These are phyloP conservation scores for Troilus luridus DNA, from an alignment of 2,888 invertebrate species.

Conservation along the genomic window DNA sequence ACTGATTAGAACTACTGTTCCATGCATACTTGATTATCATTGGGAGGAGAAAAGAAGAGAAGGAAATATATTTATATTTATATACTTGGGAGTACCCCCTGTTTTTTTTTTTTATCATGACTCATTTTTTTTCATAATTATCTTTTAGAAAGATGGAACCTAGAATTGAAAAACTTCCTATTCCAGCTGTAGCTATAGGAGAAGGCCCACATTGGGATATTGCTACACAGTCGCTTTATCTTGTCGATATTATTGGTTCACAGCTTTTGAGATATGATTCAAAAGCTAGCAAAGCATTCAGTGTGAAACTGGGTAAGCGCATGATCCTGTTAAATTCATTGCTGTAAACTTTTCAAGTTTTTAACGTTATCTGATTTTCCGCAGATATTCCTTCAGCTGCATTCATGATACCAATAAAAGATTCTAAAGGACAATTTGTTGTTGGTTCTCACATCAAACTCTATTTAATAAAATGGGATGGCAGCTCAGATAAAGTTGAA, in stretches of 20 bases:
- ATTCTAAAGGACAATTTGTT: conserved; percentile 73
- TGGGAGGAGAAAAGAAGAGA: too few relatives aligned
- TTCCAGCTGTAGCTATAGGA: not conserved
- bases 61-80: too few relatives aligned
- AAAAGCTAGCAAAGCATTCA: conserved; percentile 4
- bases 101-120: not conserved
- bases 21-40: too few relatives aligned
- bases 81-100: too few relatives aligned
- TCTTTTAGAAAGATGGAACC: not conserved
- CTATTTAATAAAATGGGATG: conserved; percentile 77
- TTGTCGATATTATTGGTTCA: conserved; percentile 28
- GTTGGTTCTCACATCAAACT: conserved; percentile 76
- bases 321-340: not conserved
- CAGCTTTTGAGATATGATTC: conserved; percentile 27
- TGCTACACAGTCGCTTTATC: conserved; percentile 20
- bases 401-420: conserved; percentile 65
- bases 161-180: conserved; percentile 25
- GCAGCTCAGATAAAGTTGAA: conserved; percentile 71
- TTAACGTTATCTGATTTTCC: not conserved
- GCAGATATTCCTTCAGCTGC: conserved; percentile 57
- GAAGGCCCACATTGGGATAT: conserved; percentile 53
- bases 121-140: not conserved
- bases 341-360: not conserved
- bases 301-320: conserved; percentile 9
- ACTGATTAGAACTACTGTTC: too few relatives aligned